Evolutionary conservation across 1,140 invertebrate species (phyloP), one percentile per base, ranked within the genome.

Genomic region (Halictus rubicundus): DNA sequence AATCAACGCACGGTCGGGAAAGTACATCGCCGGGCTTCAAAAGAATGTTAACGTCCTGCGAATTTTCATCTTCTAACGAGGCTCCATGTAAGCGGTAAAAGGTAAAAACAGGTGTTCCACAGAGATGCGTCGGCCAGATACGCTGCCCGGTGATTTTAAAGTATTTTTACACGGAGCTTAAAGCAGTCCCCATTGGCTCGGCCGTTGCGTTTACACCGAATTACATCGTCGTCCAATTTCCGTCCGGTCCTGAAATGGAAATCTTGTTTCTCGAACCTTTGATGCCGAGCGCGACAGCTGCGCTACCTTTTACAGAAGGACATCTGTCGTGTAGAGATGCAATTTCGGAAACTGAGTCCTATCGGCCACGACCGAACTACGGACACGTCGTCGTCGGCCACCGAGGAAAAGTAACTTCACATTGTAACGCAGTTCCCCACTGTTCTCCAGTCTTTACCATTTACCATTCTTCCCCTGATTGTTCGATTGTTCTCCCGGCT

Each of bases 221-320:
- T 59, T 74, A 64, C 54, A 19, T 14, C 63, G 23, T 68, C 57
- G 72, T 80, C 57, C 78, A 68, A 75, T 80, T 76, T 80, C 65
- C 72, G 64, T 63, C 42, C 69, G 78, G n/a, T 63, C 64, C 37
- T 63, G 64, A 76, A 80, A 75, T 80, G 78, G 72, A 80, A 80
- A 80, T 80, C 65, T 76, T 76, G 46, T 76, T n/a, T 69, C 72
- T 60, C 63, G 19, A 61, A 73, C 64, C 65, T 68, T 68, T 76
- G 72, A 76, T 68, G 68, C 68, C 65, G 5, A 52, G 9, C 9
- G 32, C 6, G 46, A 7, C 4, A 39, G 37, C 19, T 39, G 32
- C 27, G 19, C 63, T 63, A 52, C 21, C 14, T 5, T n/a, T n/a
- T 37, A n/a, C 37, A 25, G 25, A 65, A 19, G 52, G 27, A 59